Base-by-base conservation (phyloP, 1,140 invertebrate species). In the Drosophila parabipectinata region DNA sequence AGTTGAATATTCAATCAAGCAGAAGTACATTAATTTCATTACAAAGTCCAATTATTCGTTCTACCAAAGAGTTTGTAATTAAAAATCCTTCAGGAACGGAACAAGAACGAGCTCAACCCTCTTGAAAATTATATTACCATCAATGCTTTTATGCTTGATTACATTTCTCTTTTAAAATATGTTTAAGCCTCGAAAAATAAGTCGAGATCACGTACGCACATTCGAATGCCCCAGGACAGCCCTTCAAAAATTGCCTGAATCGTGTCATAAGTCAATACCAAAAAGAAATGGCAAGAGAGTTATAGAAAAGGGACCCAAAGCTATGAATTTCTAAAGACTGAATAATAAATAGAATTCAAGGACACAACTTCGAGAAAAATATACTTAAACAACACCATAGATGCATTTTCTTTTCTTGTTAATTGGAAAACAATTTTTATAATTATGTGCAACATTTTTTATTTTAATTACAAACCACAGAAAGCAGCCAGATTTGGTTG, bases 211-310 rank as follows among this genome's bases (percentile, higher is more conserved):
- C 74, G 79, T 82, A 57, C 47, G 5, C 45, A 51, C 12, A 32
- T 61, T 72, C 37, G 18, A 26, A 30, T 10, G 15, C 45, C 57
- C 39, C 52, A 59, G 58, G 47, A 61, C 30, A 64, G 56, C 12
- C 47, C 24, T 41, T 34, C 7, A 24, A 56, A 56, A 67, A 45
- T 56, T 18, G 30, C 15, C 1, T 55, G 45, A 41, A 18, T 55
- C 39, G n/a, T 12, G 41, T 47, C 47, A 72, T 67, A 75, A 78
- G 68, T 78, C 79, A 82, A 69, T 64, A 50, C 57, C 77, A 12
- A 10, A 32, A 64, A 68, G 7, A 26, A 26, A n/a, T 26, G 18
- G 59, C 52, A 58, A 9, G 10, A 8, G 58, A 68, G 45, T 63
- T 52, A 18, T n/a, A 7, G 5, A 32, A 34, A 41, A 12, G 9